Evolutionary conservation across 1,140 invertebrate genomes (phyloP).

Genomic region (Vollenhovia emeryi): DNA sequence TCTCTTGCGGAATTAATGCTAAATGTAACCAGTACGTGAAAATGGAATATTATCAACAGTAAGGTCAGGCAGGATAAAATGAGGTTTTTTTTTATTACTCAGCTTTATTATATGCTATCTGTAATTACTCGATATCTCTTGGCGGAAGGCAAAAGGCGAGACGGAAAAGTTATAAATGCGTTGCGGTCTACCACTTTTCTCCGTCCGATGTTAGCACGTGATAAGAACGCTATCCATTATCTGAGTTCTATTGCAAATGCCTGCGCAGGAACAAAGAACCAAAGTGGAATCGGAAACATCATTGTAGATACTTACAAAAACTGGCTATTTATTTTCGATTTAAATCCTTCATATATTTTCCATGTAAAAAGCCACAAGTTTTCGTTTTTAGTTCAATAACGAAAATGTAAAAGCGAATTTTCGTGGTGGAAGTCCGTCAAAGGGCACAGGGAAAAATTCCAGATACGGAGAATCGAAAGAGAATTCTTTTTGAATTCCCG

Average conservation of each 20-base stretch:
- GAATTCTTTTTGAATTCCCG: too few relatives aligned
- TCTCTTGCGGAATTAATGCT: neutral
- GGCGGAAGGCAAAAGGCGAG: conserved; percentile 16
- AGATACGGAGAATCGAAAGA: too few relatives aligned
- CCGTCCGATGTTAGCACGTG: neutral
- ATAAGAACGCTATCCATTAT: conserved; percentile 38
- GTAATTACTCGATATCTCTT: conserved; percentile 15
- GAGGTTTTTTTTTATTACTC: neutral
- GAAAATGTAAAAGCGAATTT: too few relatives aligned
- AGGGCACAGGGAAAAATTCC: too few relatives aligned
- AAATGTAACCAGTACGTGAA: neutral
- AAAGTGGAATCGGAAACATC: neutral
- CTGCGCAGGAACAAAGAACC: neutral
- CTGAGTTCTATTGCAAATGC: conserved; percentile 12
- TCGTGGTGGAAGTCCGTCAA: too few relatives aligned
- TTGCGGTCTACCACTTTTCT: conserved; percentile 54
- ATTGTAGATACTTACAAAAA: neutral
- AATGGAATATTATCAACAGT: neutral
- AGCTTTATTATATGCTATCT: conserved; percentile 7
- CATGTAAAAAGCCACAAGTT: neutral
- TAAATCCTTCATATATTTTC: neutral
- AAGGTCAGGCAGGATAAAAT: neutral
- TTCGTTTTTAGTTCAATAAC: neutral
- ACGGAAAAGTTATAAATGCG: conserved; percentile 31
- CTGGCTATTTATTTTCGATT: neutral